Conservation (phyloP, 2,888 invertebrate genomes). For the Chalcis sispes region DNA sequence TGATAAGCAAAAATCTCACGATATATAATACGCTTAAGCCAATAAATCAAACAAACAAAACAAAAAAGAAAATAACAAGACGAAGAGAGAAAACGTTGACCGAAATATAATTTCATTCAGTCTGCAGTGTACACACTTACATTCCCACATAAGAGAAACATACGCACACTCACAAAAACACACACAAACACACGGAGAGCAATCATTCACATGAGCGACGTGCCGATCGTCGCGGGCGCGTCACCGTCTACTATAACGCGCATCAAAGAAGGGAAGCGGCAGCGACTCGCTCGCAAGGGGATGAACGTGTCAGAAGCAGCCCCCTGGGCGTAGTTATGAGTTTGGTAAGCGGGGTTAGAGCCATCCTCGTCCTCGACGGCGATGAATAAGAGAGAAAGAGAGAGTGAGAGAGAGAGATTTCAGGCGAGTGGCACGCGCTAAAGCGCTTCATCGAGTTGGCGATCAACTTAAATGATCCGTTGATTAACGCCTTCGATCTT, state of each 20-base stretch:
- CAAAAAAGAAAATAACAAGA: too few species aligned
- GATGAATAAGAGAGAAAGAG: neutral
- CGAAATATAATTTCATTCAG: too few species aligned
- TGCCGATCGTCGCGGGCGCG: neutral
- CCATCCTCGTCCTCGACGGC: neutral
- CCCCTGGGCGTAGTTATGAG: constrained; percentile 74
- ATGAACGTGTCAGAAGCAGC: constrained; percentile 75
- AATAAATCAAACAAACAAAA: too few species aligned
- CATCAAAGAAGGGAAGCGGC: constrained; percentile 33
- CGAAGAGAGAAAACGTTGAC: too few species aligned
- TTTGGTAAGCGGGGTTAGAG: constrained; percentile 64
- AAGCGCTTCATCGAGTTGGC: constrained; percentile 50
- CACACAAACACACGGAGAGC: constrained; percentile 2
- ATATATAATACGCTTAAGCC: too few species aligned
- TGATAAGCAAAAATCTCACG: too few species aligned
- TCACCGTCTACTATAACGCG: neutral
- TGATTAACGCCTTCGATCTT: constrained; percentile 51
- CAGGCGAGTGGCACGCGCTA: constrained; percentile 21
- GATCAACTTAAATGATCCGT: constrained; percentile 56
- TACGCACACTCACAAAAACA: neutral
- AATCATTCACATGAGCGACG: constrained; percentile 10
- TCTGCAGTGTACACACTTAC: neutral
- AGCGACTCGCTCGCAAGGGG: constrained; percentile 60
- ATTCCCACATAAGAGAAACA: neutral
- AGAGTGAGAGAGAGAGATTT: constrained; percentile 26